Evolutionary conservation across 2,113 vertebrate genomes (phyloP).

Genomic region (Delphinapterus leucas): DNA sequence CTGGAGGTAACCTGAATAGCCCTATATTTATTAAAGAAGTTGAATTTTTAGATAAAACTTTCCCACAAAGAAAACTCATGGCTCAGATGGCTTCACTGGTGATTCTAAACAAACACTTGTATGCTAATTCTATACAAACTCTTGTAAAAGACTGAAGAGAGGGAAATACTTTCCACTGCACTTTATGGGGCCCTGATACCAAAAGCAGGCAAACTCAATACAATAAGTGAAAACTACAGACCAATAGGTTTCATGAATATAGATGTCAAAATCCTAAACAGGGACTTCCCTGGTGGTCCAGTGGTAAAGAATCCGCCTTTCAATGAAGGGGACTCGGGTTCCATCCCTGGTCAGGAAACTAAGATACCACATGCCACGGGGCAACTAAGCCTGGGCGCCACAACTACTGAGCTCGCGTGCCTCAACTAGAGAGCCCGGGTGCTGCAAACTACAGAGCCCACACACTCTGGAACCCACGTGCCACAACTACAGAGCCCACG

Average conservation of each 20-base stretch:
- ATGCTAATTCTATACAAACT: background rate
- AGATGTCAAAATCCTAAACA: constrained; percentile 1
- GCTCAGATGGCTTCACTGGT: background rate
- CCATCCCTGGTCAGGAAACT: too few relatives aligned
- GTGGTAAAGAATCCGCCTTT: too few relatives aligned
- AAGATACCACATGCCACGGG: too few relatives aligned
- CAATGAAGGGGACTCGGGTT: too few relatives aligned
- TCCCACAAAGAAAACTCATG: background rate
- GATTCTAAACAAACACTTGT: background rate
- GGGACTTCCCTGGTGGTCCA: too few relatives aligned
- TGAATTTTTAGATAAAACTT: background rate
- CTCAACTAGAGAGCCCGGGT: too few relatives aligned
- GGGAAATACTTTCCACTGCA: background rate
- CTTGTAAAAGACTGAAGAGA: background rate
- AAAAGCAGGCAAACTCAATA: background rate
- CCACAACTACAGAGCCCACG: too few relatives aligned
- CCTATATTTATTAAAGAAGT: background rate
- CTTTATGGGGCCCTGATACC: background rate
- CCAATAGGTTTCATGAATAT: background rate
- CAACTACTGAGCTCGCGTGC: too few relatives aligned
- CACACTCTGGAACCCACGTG: too few relatives aligned
- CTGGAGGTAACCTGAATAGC: background rate
- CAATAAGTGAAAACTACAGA: background rate
- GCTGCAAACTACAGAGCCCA: too few relatives aligned
- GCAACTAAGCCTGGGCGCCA: too few relatives aligned